Percentiles rank a stretch among this genome's conserved stretches.
These are phyloP conservation scores for Neuroterus valhalla DNA, from an alignment of 1,140 invertebrate species.

Conservation along the genomic window DNA sequence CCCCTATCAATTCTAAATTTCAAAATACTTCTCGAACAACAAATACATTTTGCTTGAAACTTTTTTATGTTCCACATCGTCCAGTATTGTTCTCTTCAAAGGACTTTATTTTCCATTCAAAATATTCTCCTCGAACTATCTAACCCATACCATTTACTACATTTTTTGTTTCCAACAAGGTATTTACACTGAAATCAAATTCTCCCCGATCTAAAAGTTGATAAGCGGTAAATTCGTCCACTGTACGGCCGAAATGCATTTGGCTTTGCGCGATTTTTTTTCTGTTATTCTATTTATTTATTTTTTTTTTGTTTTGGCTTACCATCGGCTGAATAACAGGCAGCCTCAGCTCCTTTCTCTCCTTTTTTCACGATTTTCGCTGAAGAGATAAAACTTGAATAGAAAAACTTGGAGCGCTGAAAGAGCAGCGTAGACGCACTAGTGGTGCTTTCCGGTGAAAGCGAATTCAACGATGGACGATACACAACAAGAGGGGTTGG, in stretches of 20 bases:
- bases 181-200: background rate
- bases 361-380: conserved; percentile 12
- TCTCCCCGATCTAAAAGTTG: background rate
- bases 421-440: conserved; percentile 5
- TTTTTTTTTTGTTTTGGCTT: background rate
- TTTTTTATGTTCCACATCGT: background rate
- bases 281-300: background rate
- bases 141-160: background rate
- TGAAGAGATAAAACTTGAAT: conserved; percentile 6
- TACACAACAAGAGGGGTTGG: background rate
- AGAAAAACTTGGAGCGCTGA: conserved; percentile 5
- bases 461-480: conserved; percentile 20
- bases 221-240: conserved; percentile 13
- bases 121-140: background rate
- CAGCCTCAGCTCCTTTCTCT: background rate
- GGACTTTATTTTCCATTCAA: background rate
- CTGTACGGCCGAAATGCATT: background rate
- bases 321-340: background rate
- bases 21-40: background rate
- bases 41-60: background rate
- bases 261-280: background rate
- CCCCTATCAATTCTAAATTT: too few species aligned
- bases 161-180: background rate
- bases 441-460: conserved; percentile 19
- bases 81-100: background rate